Percentiles rank a stretch among this genome's conserved stretches.
phyloP scores from a whole-genome alignment of 2,113 vertebrate species.

The Oxyruncus cristatus region DNA sequence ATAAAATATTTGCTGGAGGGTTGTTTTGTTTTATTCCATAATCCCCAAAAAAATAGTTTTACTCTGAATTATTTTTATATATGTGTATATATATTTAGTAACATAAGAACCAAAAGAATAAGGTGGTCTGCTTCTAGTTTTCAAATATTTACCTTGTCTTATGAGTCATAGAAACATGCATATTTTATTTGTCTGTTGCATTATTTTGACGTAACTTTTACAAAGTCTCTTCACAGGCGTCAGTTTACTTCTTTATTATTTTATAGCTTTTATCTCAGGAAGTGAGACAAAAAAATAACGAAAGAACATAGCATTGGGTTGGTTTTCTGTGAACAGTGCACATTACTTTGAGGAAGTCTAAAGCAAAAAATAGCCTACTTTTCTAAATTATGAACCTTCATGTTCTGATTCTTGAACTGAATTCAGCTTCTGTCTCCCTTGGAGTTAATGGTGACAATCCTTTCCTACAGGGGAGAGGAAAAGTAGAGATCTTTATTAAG shows the following conservation, averaged over 20 bases:
- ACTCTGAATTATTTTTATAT: background rate
- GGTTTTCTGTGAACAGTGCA: fast-evolving
- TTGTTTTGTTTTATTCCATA: background rate
- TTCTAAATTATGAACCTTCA: background rate
- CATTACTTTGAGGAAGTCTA: background rate
- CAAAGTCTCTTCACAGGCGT: background rate
- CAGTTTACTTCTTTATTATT: background rate
- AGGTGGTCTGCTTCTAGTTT: background rate
- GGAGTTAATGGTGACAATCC: background rate
- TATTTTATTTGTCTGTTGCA: background rate
- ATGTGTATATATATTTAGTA: background rate
- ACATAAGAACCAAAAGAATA: background rate
- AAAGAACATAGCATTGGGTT: background rate
- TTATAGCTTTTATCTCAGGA: background rate
- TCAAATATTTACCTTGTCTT: background rate
- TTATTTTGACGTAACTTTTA: background rate
- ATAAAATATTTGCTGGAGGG: fast-evolving
- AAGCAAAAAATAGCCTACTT: background rate
- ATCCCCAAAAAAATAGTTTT: background rate
- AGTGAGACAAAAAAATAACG: background rate
- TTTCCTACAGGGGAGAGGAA: background rate
- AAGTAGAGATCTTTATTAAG: background rate
- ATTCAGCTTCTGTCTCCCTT: background rate
- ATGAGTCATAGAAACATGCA: background rate
- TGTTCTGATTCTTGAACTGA: background rate